These are phyloP conservation scores for Bothrops alternatus DNA, from an alignment of 2,797 vertebrate species.

Conservation along the genomic window DNA sequence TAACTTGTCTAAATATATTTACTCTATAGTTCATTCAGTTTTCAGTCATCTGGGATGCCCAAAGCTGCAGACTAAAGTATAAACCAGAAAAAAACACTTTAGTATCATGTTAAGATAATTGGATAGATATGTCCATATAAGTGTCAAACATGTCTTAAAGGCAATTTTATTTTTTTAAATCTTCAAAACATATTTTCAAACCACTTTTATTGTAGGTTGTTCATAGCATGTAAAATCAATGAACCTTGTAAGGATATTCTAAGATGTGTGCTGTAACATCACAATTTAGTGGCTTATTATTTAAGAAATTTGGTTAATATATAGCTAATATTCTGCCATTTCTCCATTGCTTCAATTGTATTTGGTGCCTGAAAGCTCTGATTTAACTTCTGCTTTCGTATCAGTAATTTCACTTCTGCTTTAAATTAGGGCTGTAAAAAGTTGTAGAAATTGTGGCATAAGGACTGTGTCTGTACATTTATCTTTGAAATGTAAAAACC, in stretches of 20 bases:
- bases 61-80: neutral
- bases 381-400: neutral
- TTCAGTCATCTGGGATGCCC: neutral
- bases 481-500: neutral
- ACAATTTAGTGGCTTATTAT: neutral
- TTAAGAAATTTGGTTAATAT: neutral
- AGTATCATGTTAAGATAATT: neutral
- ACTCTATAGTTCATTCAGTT: neutral
- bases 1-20: neutral
- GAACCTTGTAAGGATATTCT: neutral
- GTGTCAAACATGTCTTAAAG: neutral
- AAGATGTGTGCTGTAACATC: neutral
- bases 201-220: neutral
- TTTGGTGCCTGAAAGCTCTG: neutral
- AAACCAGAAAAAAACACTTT: neutral
- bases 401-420: neutral
- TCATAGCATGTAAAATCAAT: neutral
- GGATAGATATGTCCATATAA: neutral
- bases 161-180: neutral
- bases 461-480: neutral
- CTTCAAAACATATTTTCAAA: neutral
- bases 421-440: neutral
- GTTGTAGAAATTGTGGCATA: neutral
- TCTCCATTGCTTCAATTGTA: slow-evolving; percentile 14
- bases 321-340: neutral